Percentiles rank a stretch among this genome's conserved stretches.
These are phyloP conservation scores for Columba guinea DNA, from an alignment of 2,797 vertebrate species.

Conservation along the genomic window DNA sequence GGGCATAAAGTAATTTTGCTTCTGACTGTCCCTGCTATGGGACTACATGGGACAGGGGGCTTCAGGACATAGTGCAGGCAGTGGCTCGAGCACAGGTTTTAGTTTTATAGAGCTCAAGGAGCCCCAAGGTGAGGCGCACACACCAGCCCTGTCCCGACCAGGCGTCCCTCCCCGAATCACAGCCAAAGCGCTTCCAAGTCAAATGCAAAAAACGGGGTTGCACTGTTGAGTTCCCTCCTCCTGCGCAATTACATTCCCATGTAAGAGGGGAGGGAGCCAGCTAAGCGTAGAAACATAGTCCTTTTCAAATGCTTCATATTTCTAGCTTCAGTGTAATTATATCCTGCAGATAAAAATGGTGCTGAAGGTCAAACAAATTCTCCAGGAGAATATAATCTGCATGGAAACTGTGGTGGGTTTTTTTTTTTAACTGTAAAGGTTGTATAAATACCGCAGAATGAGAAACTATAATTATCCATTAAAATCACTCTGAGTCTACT, in stretches of 20 bases:
- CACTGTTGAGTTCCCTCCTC: background rate
- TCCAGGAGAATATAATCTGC: conserved; percentile 27
- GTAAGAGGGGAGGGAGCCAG: background rate
- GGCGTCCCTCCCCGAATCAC: accelerated
- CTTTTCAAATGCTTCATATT: conserved; percentile 11
- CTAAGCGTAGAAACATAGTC: background rate
- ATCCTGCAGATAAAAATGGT: conserved; percentile 61
- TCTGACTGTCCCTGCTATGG: background rate
- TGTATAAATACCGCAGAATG: conserved; percentile 53
- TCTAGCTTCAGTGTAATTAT: conserved; percentile 37
- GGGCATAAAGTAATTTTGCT: background rate
- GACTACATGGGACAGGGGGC: background rate
- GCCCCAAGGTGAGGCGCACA: background rate
- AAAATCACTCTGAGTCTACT: conserved; percentile 30
- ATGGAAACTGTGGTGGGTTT: background rate
- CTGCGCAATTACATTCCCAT: background rate
- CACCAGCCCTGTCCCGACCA: background rate
- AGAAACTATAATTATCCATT: conserved; percentile 56
- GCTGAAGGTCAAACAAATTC: conserved; percentile 54
- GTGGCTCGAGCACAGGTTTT: background rate
- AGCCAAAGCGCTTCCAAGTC: background rate
- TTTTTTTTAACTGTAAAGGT: conserved; percentile 40
- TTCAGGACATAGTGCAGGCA: background rate
- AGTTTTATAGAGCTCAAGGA: background rate
- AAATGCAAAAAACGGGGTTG: background rate